Evolutionary conservation across 1,140 invertebrate genomes (phyloP).

Genomic region (Megalonaias nervosa): DNA sequence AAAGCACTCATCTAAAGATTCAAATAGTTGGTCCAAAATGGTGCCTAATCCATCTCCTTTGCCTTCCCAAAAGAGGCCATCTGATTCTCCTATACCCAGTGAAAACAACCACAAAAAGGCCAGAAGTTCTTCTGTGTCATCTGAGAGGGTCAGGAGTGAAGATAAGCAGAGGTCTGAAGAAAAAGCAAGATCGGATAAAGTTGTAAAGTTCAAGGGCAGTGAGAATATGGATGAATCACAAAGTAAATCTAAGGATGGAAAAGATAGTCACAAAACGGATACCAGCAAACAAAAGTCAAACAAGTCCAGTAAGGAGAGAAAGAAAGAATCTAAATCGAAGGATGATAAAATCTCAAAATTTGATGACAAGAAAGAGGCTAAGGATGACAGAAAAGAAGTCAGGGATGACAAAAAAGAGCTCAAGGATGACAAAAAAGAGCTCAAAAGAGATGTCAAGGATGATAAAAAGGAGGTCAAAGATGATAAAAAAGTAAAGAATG

Average conservation of each 20-base stretch:
- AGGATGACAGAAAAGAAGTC: slow-evolving; percentile 4
- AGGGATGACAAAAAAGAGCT: slow-evolving; percentile 3
- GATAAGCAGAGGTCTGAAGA: slow-evolving; percentile 18
- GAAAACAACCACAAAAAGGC: slow-evolving; percentile 15
- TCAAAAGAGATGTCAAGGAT: no score
- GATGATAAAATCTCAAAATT: no score
- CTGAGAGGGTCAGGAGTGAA: slow-evolving; percentile 12
- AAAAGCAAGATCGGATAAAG: slow-evolving; percentile 19
- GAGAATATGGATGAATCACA: slow-evolving; percentile 20
- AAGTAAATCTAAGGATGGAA: not conserved
- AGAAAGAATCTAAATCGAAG: no score
- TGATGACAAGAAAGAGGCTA: not conserved
- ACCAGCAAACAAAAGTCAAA: no score
- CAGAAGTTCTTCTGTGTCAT: slow-evolving; percentile 29
- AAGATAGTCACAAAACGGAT: no score
- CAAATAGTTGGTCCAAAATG: slow-evolving; percentile 11
- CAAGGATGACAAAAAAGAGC: no score
- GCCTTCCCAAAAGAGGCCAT: slow-evolving; percentile 24
- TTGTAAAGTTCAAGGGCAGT: slow-evolving; percentile 12
- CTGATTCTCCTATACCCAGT: slow-evolving; percentile 19
- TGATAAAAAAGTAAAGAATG: slow-evolving; percentile 5
- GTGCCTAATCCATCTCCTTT: not conserved
- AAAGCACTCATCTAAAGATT: slow-evolving; percentile 25
- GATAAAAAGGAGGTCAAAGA: no score
- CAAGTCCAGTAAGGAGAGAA: no score